A percentile compares a stretch with the other conserved stretches of the same genome.
phyloP scores from a whole-genome alignment of 2,113 vertebrate genomes.

The Strix aluco region DNA sequence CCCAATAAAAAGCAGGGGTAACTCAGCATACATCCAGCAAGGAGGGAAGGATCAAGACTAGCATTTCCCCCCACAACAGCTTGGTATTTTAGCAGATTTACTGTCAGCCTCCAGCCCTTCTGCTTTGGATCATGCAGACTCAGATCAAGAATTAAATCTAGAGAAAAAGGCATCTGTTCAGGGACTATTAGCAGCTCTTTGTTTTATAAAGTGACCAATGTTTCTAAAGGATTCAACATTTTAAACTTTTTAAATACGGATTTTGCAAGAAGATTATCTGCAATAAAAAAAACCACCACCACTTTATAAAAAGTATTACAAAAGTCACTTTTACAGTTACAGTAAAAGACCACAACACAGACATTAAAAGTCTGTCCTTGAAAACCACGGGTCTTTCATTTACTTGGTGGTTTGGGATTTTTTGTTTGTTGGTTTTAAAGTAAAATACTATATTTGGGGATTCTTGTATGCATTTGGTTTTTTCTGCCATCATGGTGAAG shows the following conservation, averaged over 20 bases:
- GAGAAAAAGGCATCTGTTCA: constrained; percentile 28
- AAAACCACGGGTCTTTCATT: constrained; percentile 63
- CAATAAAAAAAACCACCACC: background rate
- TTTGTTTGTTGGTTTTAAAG: constrained; percentile 60
- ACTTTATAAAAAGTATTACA: constrained; percentile 47
- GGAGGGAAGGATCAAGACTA: background rate
- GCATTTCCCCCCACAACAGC: background rate
- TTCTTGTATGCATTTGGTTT: constrained; percentile 8
- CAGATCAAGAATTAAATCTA: background rate
- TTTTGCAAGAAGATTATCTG: constrained; percentile 62
- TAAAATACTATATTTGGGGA: constrained; percentile 46
- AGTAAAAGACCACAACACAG: constrained; percentile 60
- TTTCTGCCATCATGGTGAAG: constrained; percentile 31
- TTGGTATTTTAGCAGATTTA: background rate
- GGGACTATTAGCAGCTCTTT: background rate
- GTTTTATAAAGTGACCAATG: constrained; percentile 25
- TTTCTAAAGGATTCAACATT: constrained; percentile 26
- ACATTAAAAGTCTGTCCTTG: constrained; percentile 41
- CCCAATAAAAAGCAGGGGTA: background rate
- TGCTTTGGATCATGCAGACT: background rate
- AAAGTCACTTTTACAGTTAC: constrained; percentile 62
- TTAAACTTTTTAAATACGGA: background rate
- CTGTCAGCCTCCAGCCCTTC: constrained; percentile 7
- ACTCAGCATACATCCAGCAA: background rate
- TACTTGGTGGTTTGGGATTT: constrained; percentile 28